Evolutionary conservation across 2,113 vertebrate genomes (phyloP).

Genomic region (Petaurus breviceps): DNA sequence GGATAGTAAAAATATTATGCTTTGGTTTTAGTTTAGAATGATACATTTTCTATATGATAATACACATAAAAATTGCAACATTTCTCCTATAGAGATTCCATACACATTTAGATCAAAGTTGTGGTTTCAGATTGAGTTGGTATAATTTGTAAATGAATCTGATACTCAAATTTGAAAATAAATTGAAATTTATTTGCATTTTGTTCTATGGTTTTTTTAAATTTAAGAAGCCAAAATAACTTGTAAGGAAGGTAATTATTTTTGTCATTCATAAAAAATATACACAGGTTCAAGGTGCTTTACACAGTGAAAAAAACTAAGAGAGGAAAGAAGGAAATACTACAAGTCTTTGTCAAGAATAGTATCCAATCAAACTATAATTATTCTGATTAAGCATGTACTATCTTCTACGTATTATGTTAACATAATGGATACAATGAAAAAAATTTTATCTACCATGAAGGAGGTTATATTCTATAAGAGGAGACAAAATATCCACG

Average conservation of each 20-base stretch:
- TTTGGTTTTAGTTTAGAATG: conserved; percentile 80
- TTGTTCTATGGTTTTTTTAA: neutral
- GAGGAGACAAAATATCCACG: no score
- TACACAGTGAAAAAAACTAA: no score
- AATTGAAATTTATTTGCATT: conserved; percentile 16
- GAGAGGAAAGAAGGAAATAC: no score
- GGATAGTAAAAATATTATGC: conserved; percentile 79
- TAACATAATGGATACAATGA: no score
- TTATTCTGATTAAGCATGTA: no score
- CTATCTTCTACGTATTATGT: no score
- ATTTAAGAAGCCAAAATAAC: conserved; percentile 39
- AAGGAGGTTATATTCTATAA: neutral
- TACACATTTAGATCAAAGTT: conserved; percentile 69
- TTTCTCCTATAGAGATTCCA: conserved; percentile 48
- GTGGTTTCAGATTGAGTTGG: conserved; percentile 30
- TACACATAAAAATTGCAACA: conserved; percentile 73
- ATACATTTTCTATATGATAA: conserved; percentile 80
- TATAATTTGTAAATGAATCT: conserved; percentile 51
- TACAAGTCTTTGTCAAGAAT: no score
- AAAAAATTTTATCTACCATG: no score
- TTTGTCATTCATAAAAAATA: no score
- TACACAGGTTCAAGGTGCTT: no score
- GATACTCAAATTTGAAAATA: conserved; percentile 18
- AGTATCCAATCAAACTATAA: no score
- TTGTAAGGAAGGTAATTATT: neutral